Base-by-base conservation (phyloP, 1,140 invertebrate genomes). In the Brachystomella parvula region DNA sequence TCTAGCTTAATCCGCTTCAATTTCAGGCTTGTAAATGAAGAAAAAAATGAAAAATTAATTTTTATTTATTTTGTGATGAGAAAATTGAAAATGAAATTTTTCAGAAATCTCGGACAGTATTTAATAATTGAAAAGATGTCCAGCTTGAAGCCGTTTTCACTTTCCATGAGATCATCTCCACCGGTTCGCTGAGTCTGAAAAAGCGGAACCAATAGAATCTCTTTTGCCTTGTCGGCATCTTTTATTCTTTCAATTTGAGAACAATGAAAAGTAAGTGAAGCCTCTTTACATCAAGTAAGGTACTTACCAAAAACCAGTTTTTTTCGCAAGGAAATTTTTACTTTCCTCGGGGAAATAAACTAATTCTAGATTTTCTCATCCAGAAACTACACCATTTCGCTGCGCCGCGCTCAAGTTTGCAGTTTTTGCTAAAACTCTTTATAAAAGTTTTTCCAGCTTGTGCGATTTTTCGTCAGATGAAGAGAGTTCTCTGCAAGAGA, bases 71-170 rank as follows among this genome's bases (percentile, higher is more conserved):
- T 53, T 53, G 49, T 53, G 12, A 12, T 53, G 49, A 24, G n/a
- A n/a, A n/a, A n/a, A n/a, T n/a, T 19, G 39, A 24, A 53, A 26
- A 53, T 53, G 49, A 53, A 6, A 26, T 53, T 9, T 9, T 44
- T n/a, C 39, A 44, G 39, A 44, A n/a, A 19, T 9, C 9, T 53
- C 21, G 49, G 49, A 53, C 49, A 19, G 12, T n/a, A n/a, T n/a
- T n/a, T n/a, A n/a, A n/a, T n/a, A n/a, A n/a, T n/a, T 53, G 49
- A 53, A 53, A 53, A 53, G 49, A 53, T 53, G 49, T 53, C 49
- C 49, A 53, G 49, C 49, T 53, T 24, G 9, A 26, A 53, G 49
- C 49, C 49, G 24, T 53, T 39, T 39, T 19, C 35, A 9, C 6
- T 19, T 39, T 39, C 3, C 24, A 17, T 24, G 12, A 24, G 21